These are phyloP conservation scores for Mactra quadrangularis DNA, from an alignment of 1,140 invertebrate genomes.

Conservation along the genomic window DNA sequence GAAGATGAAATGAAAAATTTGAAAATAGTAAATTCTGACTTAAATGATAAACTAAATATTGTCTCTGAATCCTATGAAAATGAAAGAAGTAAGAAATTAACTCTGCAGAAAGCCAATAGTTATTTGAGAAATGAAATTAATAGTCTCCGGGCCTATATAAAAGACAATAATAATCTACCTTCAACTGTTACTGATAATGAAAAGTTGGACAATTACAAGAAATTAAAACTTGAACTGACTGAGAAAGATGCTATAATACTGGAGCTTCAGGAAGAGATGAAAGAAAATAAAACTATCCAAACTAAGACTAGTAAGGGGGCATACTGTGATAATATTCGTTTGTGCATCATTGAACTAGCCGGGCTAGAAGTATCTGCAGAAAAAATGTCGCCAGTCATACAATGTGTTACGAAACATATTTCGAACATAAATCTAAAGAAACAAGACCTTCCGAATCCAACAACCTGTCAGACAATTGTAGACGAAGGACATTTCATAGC, in stretches of 20 bases:
- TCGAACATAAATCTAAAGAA: constrained; percentile 17
- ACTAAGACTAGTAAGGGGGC: constrained; percentile 22
- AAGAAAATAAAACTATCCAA: not conserved
- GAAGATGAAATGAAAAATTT: too few species aligned
- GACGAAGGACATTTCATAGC: constrained; percentile 24
- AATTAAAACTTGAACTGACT: not conserved
- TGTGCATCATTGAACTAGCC: constrained; percentile 56
- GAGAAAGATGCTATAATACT: not conserved
- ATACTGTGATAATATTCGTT: constrained; percentile 36
- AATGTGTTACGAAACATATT: constrained; percentile 34
- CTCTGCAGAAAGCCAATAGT: not conserved
- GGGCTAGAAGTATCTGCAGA: constrained; percentile 59
- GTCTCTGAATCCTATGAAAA: not conserved
- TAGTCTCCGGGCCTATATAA: too few species aligned
- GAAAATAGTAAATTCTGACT: too few species aligned
- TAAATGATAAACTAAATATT: too few species aligned
- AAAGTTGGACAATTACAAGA: too few species aligned
- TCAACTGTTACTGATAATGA: too few species aligned
- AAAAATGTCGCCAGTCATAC: constrained; percentile 59
- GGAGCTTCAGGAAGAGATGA: not conserved
- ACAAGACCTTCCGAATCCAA: not conserved
- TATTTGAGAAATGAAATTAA: not conserved
- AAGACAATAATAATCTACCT: too few species aligned
- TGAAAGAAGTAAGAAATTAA: constrained; percentile 15
- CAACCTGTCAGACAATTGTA: not conserved